Conservation (phyloP, 2,113 vertebrate species). For the Muscicapa adusta region DNA sequence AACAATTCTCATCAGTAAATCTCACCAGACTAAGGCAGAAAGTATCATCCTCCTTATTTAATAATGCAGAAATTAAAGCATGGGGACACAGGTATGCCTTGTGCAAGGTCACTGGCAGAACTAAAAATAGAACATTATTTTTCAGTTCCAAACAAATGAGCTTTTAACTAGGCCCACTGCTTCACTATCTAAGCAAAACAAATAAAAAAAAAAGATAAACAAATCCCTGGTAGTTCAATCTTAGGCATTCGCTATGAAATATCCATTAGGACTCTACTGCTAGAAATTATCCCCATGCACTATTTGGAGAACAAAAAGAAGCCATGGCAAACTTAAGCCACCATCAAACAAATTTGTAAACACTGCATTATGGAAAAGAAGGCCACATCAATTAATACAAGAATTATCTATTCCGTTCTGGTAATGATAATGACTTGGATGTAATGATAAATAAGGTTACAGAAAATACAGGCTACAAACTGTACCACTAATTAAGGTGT, state of each 20-base stretch:
- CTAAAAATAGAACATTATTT: not conserved
- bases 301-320: not conserved
- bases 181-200: not conserved
- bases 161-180: not conserved
- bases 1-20: not conserved
- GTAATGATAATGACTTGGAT: not conserved
- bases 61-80: conserved; percentile 37
- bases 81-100: not conserved
- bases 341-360: not conserved
- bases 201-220: not conserved
- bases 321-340: not conserved
- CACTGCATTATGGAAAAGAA: not conserved
- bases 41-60: conserved; percentile 9
- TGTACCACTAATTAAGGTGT: not conserved
- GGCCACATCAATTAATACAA: not conserved
- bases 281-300: not conserved
- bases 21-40: not conserved
- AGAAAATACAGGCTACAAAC: not conserved
- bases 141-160: not conserved
- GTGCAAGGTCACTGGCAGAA: conserved; percentile 1
- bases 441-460: not conserved
- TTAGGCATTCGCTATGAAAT: not conserved
- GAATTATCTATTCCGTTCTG: not conserved
- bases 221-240: not conserved
- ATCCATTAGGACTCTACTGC: not conserved